Percentiles rank a stretch among this genome's conserved stretches.
phyloP scores from a whole-genome alignment of 35 echinoderm and acorn worm genomes.

The Heliocidaris tuberculata region DNA sequence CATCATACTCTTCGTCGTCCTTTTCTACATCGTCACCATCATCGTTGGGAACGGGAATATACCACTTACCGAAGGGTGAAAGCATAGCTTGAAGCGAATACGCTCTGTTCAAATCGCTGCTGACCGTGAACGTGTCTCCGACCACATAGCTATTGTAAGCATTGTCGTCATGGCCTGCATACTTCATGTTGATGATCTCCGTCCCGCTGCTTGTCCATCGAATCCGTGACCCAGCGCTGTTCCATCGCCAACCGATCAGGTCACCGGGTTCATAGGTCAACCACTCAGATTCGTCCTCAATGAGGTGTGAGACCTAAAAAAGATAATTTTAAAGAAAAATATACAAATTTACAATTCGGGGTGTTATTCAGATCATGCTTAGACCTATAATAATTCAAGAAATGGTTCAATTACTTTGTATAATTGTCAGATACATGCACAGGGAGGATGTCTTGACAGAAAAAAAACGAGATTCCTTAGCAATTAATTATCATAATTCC shows the following conservation, averaged over 20 bases:
- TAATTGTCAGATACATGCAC: too few species aligned
- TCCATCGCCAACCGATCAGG: slow-evolving; percentile 73
- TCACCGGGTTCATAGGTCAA: slow-evolving; percentile 80
- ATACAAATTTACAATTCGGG: too few species aligned
- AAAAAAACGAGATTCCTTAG: too few species aligned
- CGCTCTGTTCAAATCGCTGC: slow-evolving; percentile 56
- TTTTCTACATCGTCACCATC: slow-evolving; percentile 14
- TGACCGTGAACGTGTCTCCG: slow-evolving; percentile 55
- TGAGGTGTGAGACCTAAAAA: slow-evolving; percentile 48
- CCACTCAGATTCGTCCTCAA: slow-evolving; percentile 66
- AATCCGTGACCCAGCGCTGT: slow-evolving; percentile 58
- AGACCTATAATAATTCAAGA: too few species aligned
- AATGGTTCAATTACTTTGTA: too few species aligned
- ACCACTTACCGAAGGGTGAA: slow-evolving; percentile 63
- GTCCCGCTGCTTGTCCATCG: slow-evolving; percentile 30
- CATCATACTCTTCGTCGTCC: slow-evolving; percentile 37
- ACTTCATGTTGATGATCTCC: slow-evolving; percentile 57
- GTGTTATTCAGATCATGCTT: too few species aligned
- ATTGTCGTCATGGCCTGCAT: slow-evolving; percentile 57
- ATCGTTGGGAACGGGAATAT: background rate
- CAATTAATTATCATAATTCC: too few species aligned
- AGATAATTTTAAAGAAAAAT: too few species aligned
- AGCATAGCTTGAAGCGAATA: slow-evolving; percentile 77
- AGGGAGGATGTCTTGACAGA: too few species aligned
- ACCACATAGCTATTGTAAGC: slow-evolving; percentile 39